These are phyloP conservation scores for Vultur gryphus DNA, from an alignment of 2,797 vertebrate species.

Conservation along the genomic window DNA sequence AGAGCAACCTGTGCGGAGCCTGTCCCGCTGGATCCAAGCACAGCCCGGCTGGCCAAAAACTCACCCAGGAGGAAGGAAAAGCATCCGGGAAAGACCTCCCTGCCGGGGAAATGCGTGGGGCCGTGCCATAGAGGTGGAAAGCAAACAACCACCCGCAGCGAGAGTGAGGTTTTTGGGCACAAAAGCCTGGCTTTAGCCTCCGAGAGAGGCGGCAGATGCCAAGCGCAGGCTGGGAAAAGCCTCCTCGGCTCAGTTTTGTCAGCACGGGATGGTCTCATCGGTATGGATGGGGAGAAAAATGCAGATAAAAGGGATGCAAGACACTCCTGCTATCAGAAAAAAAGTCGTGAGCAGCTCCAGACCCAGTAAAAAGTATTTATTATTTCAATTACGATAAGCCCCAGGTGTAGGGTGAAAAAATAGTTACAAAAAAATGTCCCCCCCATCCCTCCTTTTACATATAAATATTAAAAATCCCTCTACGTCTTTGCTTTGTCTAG, in stretches of 20 bases:
- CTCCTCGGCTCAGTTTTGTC: background rate
- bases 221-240: background rate
- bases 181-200: background rate
- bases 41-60: background rate
- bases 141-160: background rate
- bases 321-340: background rate
- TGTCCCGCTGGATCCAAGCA: fast-evolving
- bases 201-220: fast-evolving
- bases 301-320: background rate
- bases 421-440: conserved; percentile 20
- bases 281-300: background rate
- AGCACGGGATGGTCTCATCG: fast-evolving
- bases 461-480: conserved; percentile 60
- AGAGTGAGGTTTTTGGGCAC: background rate
- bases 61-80: background rate
- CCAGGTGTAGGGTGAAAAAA: background rate
- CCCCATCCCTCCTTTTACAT: conserved; percentile 23
- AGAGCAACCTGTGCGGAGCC: background rate
- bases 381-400: conserved; percentile 35
- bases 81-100: background rate
- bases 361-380: conserved; percentile 58
- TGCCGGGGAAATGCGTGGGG: background rate
- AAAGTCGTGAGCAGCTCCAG: background rate
- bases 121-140: background rate
- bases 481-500: background rate